Evolutionary conservation across 2,113 vertebrate genomes (phyloP), one percentile per base, ranked within the genome.

Genomic region (Myiopsitta monachus): DNA sequence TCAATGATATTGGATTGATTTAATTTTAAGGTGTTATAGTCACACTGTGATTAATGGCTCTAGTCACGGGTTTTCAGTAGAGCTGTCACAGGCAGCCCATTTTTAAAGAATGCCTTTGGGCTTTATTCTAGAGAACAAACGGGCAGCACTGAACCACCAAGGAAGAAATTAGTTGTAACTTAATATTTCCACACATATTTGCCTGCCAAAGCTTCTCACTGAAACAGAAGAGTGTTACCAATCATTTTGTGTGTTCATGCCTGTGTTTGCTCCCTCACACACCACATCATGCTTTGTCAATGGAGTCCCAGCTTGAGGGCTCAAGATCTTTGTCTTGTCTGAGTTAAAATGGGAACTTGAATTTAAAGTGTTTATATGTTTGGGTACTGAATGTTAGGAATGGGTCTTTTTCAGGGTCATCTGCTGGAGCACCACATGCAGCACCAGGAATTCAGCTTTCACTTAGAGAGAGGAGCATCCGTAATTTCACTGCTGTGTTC

Each of bases 1-100:
- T 96, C 91, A 79, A 36, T 96, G 94, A 91, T 92, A 91, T 84
- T 91, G 46, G 31, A 85, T 70, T 94, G 67, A 96, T 94, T 96
- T 92, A 3, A 69, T 93, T 91, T 89, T 68, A 74, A 91, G 70
- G 28, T 79, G 36, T 83, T 82, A 67, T 54, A 91, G 81, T 82
- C 83, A 85, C 11, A 11, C 22, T 46, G 70, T 92, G 81, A 95
- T 87, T 93, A 95, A 97, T 95, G 36, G 39, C 46, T 57, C 33
- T 69, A 91, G 24, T 78, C 38, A 62, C 36, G 10, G 39, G 88
- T 96, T 92, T 93, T 94, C 92, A 91, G 31, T 17, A 66, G 26
- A 79, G 36, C 54, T 94, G 69, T 91, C 69, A 87, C 39, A 67
- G n/a, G n/a, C 15, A 85, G 86, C 52, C 31, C 62, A 54, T 80